These are phyloP conservation scores for Zelleria hepariella DNA, from an alignment of 2,888 invertebrate species.

Conservation along the genomic window DNA sequence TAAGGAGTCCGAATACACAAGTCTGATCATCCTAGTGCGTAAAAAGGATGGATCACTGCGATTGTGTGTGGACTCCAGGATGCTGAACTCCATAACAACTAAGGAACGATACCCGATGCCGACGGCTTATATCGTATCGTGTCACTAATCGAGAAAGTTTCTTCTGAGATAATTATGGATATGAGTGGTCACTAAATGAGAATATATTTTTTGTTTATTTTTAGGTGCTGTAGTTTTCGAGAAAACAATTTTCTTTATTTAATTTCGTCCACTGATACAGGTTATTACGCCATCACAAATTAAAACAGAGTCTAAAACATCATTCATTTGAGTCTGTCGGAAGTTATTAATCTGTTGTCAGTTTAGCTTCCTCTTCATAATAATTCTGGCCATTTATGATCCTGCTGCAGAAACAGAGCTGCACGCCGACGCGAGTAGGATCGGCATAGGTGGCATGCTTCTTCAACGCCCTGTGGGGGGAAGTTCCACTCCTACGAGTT, in stretches of 20 bases:
- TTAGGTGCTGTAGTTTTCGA: too few species aligned
- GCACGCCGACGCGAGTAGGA: constrained; percentile 17
- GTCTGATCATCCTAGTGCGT: constrained; percentile 18
- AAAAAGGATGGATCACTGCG: constrained; percentile 17
- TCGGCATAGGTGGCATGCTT: constrained; percentile 15
- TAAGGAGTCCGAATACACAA: constrained; percentile 18
- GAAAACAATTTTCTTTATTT: too few species aligned
- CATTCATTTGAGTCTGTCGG: too few species aligned
- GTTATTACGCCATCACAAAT: too few species aligned
- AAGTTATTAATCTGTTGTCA: too few species aligned
- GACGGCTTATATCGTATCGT: constrained; percentile 13
- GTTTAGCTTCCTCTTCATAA: too few species aligned
- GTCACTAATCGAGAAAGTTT: too few species aligned
- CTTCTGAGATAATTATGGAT: too few species aligned
- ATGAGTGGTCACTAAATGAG: too few species aligned
- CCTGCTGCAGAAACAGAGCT: constrained; percentile 17
- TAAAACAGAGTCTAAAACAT: too few species aligned
- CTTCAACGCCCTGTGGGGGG: constrained; percentile 7
- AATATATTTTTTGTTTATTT: too few species aligned
- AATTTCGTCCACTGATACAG: too few species aligned
- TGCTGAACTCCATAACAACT: constrained; percentile 17
- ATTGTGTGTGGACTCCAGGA: constrained; percentile 17
- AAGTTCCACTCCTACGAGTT: constrained; percentile 17
- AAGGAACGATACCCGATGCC: constrained; percentile 10
- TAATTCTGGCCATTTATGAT: constrained; percentile 23